Evolutionary conservation across 64 coral and sea anemone species (phyloP), one percentile per base, ranked within the genome.

Genomic region (Actinia tenebrosa): DNA sequence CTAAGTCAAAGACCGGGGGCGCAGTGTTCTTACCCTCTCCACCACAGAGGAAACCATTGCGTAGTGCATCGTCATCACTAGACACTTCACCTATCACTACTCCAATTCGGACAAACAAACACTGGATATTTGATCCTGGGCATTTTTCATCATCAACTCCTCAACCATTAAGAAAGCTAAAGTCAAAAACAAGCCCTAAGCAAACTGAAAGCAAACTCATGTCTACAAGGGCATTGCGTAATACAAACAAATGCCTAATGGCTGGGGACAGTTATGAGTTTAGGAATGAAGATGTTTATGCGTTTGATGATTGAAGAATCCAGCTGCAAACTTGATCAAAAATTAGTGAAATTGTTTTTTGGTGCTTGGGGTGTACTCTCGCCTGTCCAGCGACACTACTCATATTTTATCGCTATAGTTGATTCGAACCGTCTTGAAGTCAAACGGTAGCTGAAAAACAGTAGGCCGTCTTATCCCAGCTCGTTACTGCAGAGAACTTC

Each of bases 221-320:
- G 56, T 63, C 83, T 7, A 59, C 56, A 15, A 85, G 83, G 19
- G 16, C 26, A 9, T 10, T 61, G 53, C 53, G 25, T 44, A 64
- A 43, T 42, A 64, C 83, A 44, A 85, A 43, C 20, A 59, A 17
- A n/a, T 85, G 83, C 30, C 25, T 85, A 7, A 18, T 43, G 22
- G 4, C 83, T 59, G 83, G 83, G 5, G 83, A 85, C 25, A 64
- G 60, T 7, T 85, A 61, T 61, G 83, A 85, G 56, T 85, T 85
- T 85, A 16, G 22, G 16, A 56, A 54, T 83, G 83, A 85, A 42
- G 83, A 85, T 61, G 83, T 64, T 10, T 85, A 42, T 54, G 83
- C 83, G 2, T 85, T 85, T 30, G 83, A 85, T 83, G 80, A 83
- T 11, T 75, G 69, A 75, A 75, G 69, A 27, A 58, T 58, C 56